Conservation (phyloP, 2,797 vertebrate genomes). For the Acanthurus tractus region DNA sequence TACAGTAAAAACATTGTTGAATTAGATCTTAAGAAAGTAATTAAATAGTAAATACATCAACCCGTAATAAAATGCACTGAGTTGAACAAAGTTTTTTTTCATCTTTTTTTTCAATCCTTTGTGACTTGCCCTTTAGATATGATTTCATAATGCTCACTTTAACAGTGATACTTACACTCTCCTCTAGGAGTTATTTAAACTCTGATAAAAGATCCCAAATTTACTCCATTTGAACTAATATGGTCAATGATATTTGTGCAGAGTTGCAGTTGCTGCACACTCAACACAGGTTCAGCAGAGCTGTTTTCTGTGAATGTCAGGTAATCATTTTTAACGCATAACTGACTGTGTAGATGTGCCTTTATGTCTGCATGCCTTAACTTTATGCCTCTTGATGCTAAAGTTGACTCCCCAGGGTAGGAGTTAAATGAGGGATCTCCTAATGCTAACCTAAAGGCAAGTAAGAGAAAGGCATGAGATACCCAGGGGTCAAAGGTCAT, state of each 20-base stretch:
- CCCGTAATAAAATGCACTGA: neutral
- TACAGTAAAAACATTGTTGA: neutral
- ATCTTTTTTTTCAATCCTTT: too few relatives aligned
- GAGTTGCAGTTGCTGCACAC: slow-evolving; percentile 1
- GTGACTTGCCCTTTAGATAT: neutral
- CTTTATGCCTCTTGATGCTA: neutral
- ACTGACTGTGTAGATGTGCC: slow-evolving; percentile 9
- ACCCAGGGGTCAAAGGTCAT: slow-evolving; percentile 61
- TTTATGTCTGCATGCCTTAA: slow-evolving; percentile 28
- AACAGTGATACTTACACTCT: neutral
- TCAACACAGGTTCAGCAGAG: neutral
- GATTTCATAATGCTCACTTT: neutral
- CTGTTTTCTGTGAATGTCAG: neutral
- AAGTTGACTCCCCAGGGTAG: slow-evolving; percentile 28
- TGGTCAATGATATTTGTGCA: neutral
- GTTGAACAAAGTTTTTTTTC: neutral
- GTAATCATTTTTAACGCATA: slow-evolving; percentile 18
- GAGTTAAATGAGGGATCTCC: slow-evolving; percentile 60
- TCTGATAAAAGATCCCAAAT: neutral
- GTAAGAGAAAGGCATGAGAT: slow-evolving; percentile 55
- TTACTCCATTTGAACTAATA: neutral
- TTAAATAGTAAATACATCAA: neutral
- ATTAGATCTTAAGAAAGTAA: neutral
- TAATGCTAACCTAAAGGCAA: slow-evolving; percentile 45
- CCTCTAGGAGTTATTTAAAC: neutral